phyloP scores from a whole-genome alignment of 2,113 vertebrate genomes.

The Poicephalus gulielmi region DNA sequence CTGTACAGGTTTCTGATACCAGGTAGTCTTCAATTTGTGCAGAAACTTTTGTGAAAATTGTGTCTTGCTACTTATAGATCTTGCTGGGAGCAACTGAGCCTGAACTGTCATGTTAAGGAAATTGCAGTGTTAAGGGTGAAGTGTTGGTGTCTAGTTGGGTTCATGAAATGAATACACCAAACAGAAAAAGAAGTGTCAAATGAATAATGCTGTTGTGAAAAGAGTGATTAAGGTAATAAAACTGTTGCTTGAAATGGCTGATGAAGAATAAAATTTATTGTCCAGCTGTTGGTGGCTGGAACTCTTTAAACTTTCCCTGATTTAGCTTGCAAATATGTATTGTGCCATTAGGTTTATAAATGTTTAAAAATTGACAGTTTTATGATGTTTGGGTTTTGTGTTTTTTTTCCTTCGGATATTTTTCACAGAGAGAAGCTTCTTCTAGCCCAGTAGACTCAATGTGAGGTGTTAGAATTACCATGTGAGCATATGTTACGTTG shows the following conservation, averaged over 20 bases:
- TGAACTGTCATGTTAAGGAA: not conserved
- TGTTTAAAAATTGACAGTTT: not conserved
- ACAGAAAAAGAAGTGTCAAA: not conserved
- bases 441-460: not conserved
- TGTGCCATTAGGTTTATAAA: not conserved
- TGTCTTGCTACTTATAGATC: not conserved
- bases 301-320: not conserved
- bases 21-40: not conserved
- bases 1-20: not conserved
- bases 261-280: not conserved
- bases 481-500: not conserved
- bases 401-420: not conserved
- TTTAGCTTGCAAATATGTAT: not conserved
- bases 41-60: not conserved
- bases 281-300: not conserved
- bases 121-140: not conserved
- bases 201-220: not conserved
- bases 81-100: not conserved
- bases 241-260: not conserved
- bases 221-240: not conserved
- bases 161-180: not conserved
- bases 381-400: rapidly evolving
- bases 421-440: not conserved
- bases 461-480: not conserved
- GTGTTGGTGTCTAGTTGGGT: not conserved